These are phyloP conservation scores for Dromaius novaehollandiae DNA, from an alignment of 2,113 vertebrate genomes.

Conservation along the genomic window DNA sequence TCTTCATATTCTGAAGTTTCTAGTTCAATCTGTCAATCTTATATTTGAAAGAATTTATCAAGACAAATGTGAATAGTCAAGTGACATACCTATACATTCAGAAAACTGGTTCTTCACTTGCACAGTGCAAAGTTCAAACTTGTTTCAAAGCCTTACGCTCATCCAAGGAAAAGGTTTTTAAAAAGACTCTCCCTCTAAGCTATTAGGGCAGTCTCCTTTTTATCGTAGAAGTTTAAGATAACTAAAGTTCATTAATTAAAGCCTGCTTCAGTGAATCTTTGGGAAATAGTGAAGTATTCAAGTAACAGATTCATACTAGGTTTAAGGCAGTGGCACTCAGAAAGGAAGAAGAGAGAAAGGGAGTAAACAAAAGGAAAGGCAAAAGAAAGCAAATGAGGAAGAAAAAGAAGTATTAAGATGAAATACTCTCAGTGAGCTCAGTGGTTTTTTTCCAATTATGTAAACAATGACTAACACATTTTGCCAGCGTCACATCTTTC, in stretches of 20 bases:
- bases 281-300: fast-evolving
- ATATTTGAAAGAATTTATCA: not conserved
- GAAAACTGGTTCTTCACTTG: not conserved
- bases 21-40: not conserved
- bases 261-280: not conserved
- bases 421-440: not conserved
- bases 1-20: not conserved
- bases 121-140: not conserved
- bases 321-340: not conserved
- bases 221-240: not conserved
- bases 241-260: not conserved
- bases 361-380: not conserved
- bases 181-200: not conserved
- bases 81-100: not conserved
- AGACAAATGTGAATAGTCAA: not conserved
- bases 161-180: not conserved
- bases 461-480: not conserved
- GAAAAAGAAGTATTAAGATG: not conserved
- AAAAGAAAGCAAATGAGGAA: not conserved
- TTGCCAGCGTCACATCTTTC: not conserved
- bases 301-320: not conserved
- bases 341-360: not conserved
- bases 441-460: not conserved
- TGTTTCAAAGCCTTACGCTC: not conserved
- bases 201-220: not conserved